phyloP scores from a whole-genome alignment of 2,113 vertebrate genomes.

The Myotis lucifugus region DNA sequence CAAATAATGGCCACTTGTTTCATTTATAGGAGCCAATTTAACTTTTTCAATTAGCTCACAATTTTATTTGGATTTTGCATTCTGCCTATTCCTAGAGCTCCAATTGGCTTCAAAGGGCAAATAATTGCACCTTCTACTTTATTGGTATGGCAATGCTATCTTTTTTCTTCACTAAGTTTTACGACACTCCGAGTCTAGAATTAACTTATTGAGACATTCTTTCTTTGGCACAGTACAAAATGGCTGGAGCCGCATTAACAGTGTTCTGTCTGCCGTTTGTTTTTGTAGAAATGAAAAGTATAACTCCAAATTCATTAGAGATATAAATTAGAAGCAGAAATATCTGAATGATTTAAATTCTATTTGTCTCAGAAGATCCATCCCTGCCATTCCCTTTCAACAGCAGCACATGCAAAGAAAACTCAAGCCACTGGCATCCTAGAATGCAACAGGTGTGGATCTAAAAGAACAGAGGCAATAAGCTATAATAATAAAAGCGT shows the following conservation, averaged over 20 bases:
- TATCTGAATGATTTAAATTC: background rate
- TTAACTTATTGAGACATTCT: background rate
- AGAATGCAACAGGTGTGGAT: background rate
- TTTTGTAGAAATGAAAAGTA: slow-evolving; percentile 27
- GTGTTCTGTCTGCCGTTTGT: background rate
- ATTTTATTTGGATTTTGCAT: slow-evolving; percentile 15
- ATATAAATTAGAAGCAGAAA: slow-evolving; percentile 26
- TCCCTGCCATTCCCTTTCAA: background rate
- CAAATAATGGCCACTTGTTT: background rate
- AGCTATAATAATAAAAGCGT: too few species aligned
- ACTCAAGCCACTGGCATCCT: background rate
- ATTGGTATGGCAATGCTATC: background rate
- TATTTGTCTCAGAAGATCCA: background rate
- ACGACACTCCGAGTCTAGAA: background rate
- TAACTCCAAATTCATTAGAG: background rate
- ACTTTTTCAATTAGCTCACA: slow-evolving; percentile 20
- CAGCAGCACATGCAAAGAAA: background rate
- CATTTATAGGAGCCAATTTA: background rate
- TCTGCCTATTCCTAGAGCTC: background rate
- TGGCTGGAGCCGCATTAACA: background rate
- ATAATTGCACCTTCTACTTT: background rate
- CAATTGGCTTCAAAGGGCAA: background rate
- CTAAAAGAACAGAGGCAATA: background rate
- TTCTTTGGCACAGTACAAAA: slow-evolving; percentile 15
- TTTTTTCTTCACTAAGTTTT: background rate